Percentiles rank a stretch among this genome's conserved stretches.
Conservation (phyloP, 2,888 invertebrate species). For the Octonoba sinensis region DNA sequence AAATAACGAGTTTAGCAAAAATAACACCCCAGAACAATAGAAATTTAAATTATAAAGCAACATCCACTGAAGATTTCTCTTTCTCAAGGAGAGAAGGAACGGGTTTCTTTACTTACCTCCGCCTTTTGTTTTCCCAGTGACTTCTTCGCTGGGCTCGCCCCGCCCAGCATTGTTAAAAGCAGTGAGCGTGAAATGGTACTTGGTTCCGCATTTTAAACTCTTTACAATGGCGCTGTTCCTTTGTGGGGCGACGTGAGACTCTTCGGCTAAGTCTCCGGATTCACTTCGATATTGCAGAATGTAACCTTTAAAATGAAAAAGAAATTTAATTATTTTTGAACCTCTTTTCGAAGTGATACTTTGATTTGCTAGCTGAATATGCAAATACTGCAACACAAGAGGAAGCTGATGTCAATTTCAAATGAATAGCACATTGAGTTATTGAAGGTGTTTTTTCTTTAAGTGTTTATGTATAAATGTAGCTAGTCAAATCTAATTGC, state of each 20-base stretch:
- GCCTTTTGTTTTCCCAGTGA: constrained; percentile 71
- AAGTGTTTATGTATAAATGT: too few relatives aligned
- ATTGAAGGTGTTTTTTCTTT: too few relatives aligned
- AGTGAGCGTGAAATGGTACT: constrained; percentile 70
- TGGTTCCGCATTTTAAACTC: constrained; percentile 71
- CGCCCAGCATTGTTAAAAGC: constrained; percentile 71
- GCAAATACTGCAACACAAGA: neutral
- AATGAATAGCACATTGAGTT: too few relatives aligned
- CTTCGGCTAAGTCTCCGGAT: constrained; percentile 64
- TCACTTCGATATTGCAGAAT: constrained; percentile 64
- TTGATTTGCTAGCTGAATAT: neutral
- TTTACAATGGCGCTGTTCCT: constrained; percentile 54
- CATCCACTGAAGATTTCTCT: too few relatives aligned
- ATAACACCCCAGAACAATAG: too few relatives aligned
- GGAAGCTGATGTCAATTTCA: too few relatives aligned
- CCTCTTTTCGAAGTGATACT: neutral
- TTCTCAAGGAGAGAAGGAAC: too few relatives aligned
- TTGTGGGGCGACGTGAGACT: constrained; percentile 63
- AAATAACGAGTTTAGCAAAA: too few relatives aligned
- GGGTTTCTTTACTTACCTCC: constrained; percentile 68
- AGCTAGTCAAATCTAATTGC: too few relatives aligned
- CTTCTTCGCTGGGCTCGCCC: constrained; percentile 69
- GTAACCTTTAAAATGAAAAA: constrained; percentile 52
- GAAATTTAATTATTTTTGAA: neutral
- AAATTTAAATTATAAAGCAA: too few relatives aligned